Conservation (phyloP, 2,888 invertebrate species). For the Germaria angustata region DNA sequence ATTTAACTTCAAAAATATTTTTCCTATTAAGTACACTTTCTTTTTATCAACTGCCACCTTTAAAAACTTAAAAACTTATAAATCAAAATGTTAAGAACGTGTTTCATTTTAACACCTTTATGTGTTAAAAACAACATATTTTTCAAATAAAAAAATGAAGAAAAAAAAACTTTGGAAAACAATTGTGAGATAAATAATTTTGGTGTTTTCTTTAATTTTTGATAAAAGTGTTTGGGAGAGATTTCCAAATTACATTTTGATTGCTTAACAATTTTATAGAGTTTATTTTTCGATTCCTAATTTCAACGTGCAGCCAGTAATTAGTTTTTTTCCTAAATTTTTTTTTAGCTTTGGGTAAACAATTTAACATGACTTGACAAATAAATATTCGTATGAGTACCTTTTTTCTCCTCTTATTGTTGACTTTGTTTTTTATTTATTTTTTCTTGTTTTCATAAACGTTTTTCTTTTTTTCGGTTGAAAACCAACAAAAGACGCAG, state of each 20-base stretch:
- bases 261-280: conserved; percentile 53
- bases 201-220: background rate
- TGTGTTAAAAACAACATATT: conserved; percentile 22
- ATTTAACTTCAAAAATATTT: background rate
- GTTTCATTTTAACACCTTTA: conserved; percentile 34
- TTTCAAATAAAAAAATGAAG: conserved; percentile 6
- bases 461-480: background rate
- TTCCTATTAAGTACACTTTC: background rate
- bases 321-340: conserved; percentile 32
- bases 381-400: conserved; percentile 1
- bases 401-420: background rate
- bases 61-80: background rate
- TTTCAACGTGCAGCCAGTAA: conserved; percentile 42
- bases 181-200: conserved; percentile 16
- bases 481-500: background rate
- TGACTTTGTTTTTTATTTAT: background rate
- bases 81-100: background rate
- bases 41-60: background rate
- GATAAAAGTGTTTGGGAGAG: conserved; percentile 11
- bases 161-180: background rate
- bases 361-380: conserved; percentile 62
- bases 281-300: conserved; percentile 10
- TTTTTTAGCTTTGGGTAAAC: conserved; percentile 15
- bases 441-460: background rate
- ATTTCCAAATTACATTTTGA: conserved; percentile 44